A percentile compares a stretch with the other conserved stretches of the same genome.
phyloP scores from a whole-genome alignment of 2,888 invertebrate species.

The Agrochola lychnidis region DNA sequence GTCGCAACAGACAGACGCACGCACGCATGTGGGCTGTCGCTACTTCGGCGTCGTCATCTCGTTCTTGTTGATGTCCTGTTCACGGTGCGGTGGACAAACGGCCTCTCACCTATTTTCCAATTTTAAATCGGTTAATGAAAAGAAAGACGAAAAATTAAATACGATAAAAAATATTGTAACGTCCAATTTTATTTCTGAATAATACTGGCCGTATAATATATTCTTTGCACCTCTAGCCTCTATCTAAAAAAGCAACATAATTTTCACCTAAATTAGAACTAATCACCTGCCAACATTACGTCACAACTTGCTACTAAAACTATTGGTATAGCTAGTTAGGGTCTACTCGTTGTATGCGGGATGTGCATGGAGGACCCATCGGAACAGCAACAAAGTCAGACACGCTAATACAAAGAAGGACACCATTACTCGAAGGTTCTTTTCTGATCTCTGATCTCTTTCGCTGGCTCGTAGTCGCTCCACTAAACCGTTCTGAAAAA shows the following conservation, averaged over 20 bases:
- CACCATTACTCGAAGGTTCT: constrained; percentile 83
- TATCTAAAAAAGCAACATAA: constrained; percentile 25
- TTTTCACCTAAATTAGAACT: constrained; percentile 35
- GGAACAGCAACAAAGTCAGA: constrained; percentile 80
- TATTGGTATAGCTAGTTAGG: not conserved
- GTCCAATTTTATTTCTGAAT: not conserved
- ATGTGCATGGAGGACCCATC: constrained; percentile 85
- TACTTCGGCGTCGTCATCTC: too few relatives aligned
- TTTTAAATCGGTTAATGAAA: not conserved
- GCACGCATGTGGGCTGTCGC: too few relatives aligned
- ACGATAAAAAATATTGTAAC: too few relatives aligned
- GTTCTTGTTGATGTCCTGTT: too few relatives aligned
- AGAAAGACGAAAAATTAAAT: not conserved
- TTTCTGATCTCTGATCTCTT: constrained; percentile 84
- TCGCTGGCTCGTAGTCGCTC: constrained; percentile 86
- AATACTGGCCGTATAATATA: not conserved
- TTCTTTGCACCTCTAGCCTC: constrained; percentile 21
- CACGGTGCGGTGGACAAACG: too few relatives aligned
- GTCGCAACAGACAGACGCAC: too few relatives aligned
- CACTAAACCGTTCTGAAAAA: constrained; percentile 85
- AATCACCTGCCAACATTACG: constrained; percentile 41
- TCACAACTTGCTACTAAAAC: constrained; percentile 35
- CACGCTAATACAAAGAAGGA: constrained; percentile 82
- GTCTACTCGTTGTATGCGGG: constrained; percentile 75
- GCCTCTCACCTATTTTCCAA: not conserved